These are phyloP conservation scores for Brachionus angularis DNA, from an alignment of 1,140 invertebrate species.

Conservation along the genomic window DNA sequence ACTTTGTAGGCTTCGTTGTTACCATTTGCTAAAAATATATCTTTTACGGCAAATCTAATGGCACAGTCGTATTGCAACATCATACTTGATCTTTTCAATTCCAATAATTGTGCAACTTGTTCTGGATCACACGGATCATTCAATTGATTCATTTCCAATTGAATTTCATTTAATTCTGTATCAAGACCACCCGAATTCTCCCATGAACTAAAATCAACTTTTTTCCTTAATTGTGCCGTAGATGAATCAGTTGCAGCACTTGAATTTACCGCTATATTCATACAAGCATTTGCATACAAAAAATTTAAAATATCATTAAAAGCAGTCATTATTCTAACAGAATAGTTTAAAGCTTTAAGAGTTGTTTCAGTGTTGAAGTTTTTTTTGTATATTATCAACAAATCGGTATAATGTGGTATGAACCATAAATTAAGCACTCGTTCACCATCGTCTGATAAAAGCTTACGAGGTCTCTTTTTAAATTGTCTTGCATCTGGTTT, in stretches of 20 bases:
- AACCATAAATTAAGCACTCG: slow-evolving; percentile 58
- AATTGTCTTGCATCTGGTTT: slow-evolving; percentile 46
- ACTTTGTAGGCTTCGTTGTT: slow-evolving; percentile 7
- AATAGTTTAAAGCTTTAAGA: slow-evolving; percentile 49
- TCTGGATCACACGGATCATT: slow-evolving; percentile 48
- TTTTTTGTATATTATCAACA: slow-evolving; percentile 54
- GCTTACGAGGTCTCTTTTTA: slow-evolving; percentile 51
- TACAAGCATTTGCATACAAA: slow-evolving; percentile 32
- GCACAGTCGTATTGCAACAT: slow-evolving; percentile 56
- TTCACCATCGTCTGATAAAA: slow-evolving; percentile 53
- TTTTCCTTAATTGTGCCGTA: neutral
- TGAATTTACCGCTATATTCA: slow-evolving; percentile 45
- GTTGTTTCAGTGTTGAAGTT: slow-evolving; percentile 49
- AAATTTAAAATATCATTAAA: slow-evolving; percentile 40
- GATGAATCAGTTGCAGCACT: slow-evolving; percentile 9
- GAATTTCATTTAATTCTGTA: slow-evolving; percentile 55
- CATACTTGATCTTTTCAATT: slow-evolving; percentile 53
- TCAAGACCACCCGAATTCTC: slow-evolving; percentile 46
- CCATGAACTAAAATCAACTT: slow-evolving; percentile 38
- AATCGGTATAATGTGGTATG: slow-evolving; percentile 55
- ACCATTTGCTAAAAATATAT: slow-evolving; percentile 37
- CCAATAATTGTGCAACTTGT: slow-evolving; percentile 50
- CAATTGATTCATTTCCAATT: slow-evolving; percentile 54
- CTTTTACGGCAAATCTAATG: slow-evolving; percentile 48
- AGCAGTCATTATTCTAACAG: slow-evolving; percentile 53